Conservation (phyloP, 2,888 invertebrate genomes). For the Lasioglossum figueresi region DNA sequence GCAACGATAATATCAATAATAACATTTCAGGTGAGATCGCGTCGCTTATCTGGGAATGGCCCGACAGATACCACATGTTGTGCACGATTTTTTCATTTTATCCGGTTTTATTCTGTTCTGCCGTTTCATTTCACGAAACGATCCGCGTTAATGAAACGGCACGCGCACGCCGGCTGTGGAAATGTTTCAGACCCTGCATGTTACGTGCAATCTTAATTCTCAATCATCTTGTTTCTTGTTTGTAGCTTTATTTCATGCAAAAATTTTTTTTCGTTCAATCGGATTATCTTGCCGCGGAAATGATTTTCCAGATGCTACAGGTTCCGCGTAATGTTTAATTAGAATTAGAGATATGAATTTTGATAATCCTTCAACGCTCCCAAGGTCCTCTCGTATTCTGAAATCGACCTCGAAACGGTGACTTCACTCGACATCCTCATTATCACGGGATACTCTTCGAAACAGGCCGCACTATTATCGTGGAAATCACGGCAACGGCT, state of each 20-base stretch:
- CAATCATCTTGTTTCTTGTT: not conserved
- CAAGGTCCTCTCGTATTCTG: slow-evolving; percentile 1
- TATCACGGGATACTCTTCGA: not conserved
- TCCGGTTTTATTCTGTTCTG: not conserved
- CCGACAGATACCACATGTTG: not conserved
- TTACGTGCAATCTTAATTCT: not conserved
- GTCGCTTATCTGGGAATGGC: not conserved
- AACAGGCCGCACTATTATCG: not conserved
- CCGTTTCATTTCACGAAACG: not conserved
- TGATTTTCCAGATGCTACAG: not conserved
- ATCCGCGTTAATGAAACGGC: too few species aligned
- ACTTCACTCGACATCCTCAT: not conserved
- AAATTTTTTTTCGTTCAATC: not conserved
- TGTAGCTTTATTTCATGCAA: not conserved
- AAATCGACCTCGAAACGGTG: slow-evolving; percentile 13
- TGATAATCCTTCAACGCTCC: not conserved
- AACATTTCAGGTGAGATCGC: not conserved
- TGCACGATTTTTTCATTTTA: not conserved
- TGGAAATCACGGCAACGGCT: not conserved
- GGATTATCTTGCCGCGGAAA: not conserved
- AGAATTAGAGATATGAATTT: not conserved
- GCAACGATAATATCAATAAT: not conserved
- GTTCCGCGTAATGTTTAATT: not conserved
- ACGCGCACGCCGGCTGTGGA: too few species aligned
- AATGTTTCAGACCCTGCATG: too few species aligned